Base-by-base conservation (phyloP, 2,797 vertebrate species). In the Acanthornis magna region DNA sequence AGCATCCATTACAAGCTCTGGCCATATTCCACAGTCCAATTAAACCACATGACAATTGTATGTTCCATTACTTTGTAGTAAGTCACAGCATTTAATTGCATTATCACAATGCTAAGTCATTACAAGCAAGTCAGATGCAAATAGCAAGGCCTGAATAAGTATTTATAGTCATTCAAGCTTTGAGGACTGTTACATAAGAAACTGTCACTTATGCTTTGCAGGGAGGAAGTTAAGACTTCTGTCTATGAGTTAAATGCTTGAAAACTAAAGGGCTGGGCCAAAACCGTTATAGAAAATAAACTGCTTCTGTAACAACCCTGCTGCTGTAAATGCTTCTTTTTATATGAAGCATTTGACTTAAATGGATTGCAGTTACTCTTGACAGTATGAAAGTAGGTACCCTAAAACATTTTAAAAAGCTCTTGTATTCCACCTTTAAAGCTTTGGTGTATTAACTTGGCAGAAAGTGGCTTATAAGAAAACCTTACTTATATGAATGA, bases 401-500 rank as follows among this genome's bases (percentile, higher is more conserved):
- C 63, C 63, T 90, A 92, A 84, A 89, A 86, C n/a, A 23, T 83
- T 91, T 91, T 81, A 4, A 91, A 96, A 87, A 95, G 71, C 77
- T 91, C 80, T 95, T 89, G 51, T 73, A 80, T 91, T 89, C 93
- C 50, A 93, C 77, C 63, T 94, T 93, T 95, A 85, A 94, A 85
- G 90, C 81, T 85, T 89, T 85, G 26, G 40, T 87, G 50, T 94
- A 91, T 94, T 95, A 96, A 95, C 83, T 90, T 87, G 77, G 60
- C 90, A 96, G 90, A 91, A 93, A 95, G 95, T 67, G 88, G 57
- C 71, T 95, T 86, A 61, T 73, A 89, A 87, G 83, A 66, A 92
- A 90, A 82, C 55, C 57, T 91, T 79, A 51, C 73, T 87, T 92
- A 27, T 43, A 57, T 63, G 74, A 94, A 94, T 87, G 84, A 82